Base-by-base conservation (phyloP, 92 coral and sea anemone genomes). In the Zoanthus gigantus region DNA sequence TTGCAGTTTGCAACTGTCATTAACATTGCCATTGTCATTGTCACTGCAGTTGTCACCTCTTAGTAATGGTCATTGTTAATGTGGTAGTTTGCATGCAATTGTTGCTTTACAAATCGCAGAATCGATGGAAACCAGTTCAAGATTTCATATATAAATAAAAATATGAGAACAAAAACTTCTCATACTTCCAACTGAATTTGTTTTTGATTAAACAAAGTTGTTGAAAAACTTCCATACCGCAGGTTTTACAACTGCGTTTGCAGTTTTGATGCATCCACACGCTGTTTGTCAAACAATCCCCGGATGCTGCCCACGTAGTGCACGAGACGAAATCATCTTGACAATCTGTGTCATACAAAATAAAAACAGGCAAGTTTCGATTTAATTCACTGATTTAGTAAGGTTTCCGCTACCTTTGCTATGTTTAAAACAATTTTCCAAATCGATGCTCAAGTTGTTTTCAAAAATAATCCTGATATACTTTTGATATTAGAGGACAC, bases 281-380 rank as follows among this genome's bases (percentile, higher is more conserved):
- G 47, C 58, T 52, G 80, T 90, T 83, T 3, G 23, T 52, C 0
- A 67, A 10, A 52, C 93, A 89, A 18, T 90, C 88, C 6, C 83
- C 87, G 42, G 46, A 77, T 8, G 74, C 56, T 16, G 93, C 95
- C 95, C 93, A 90, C 57, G 50, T 58, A 9, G 47, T 72, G 15
- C 93, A 91, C 7, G 92, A 83, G 54, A 72, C 53, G 68, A 30
- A 94, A 10, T 90, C 88, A 85, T 94, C 96, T 84, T 94, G 96
- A 14, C 94, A 94, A 42, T 74, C 96, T 94, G 76, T 11, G 31
- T 63, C n/a, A 14, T 13, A 12, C 5, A 58, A 53, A 9, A 14
- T 58, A 0, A 14, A 14, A 58, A 14, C 4, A 58, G 0, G n/a
- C 58, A 54, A 54, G 60, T 54, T 9, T 54, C 3, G 13, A 15